Evolutionary conservation across 2,113 vertebrate species (phyloP).

Genomic region (Halichoeres trimaculatus): DNA sequence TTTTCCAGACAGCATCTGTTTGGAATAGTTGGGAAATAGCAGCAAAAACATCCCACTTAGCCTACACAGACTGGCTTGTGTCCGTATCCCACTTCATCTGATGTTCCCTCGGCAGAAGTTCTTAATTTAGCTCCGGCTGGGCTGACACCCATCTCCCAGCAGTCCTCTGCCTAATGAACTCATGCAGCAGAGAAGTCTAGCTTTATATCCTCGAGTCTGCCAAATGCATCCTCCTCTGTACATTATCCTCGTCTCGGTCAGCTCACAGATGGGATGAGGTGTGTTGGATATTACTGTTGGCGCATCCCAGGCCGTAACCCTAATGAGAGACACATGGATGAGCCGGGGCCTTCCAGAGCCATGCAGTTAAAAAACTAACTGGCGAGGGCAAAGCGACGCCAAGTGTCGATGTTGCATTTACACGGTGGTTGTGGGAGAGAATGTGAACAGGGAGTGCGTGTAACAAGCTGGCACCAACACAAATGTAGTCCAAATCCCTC

Average conservation of each 20-base stretch:
- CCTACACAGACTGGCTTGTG: slow-evolving; percentile 11
- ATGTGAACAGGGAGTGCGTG: slow-evolving; percentile 54
- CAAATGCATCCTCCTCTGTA: slow-evolving; percentile 59
- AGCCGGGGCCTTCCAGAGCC: slow-evolving; percentile 52
- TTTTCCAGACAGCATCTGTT: background rate
- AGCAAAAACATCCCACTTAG: slow-evolving; percentile 16
- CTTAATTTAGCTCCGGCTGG: slow-evolving; percentile 55
- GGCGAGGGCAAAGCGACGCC: slow-evolving; percentile 34
- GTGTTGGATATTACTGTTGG: slow-evolving; percentile 57
- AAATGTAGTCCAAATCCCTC: slow-evolving; percentile 76
- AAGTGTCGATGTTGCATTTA: slow-evolving; percentile 53
- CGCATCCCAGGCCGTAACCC: slow-evolving; percentile 60
- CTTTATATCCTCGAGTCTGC: slow-evolving; percentile 62
- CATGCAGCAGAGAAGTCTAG: slow-evolving; percentile 48
- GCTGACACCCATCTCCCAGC: slow-evolving; percentile 51
- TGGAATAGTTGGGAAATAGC: slow-evolving; percentile 3
- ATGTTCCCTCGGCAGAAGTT: slow-evolving; percentile 39
- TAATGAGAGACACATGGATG: slow-evolving; percentile 71
- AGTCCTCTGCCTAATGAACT: slow-evolving; percentile 69
- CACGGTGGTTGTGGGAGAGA: slow-evolving; percentile 51
- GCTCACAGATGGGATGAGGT: slow-evolving; percentile 68
- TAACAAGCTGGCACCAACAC: slow-evolving; percentile 74
- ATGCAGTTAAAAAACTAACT: slow-evolving; percentile 44
- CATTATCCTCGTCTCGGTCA: slow-evolving; percentile 61
- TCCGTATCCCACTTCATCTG: slow-evolving; percentile 35